Evolutionary conservation across 2,797 vertebrate species (phyloP).

Genomic region (Nannoperca obscura): DNA sequence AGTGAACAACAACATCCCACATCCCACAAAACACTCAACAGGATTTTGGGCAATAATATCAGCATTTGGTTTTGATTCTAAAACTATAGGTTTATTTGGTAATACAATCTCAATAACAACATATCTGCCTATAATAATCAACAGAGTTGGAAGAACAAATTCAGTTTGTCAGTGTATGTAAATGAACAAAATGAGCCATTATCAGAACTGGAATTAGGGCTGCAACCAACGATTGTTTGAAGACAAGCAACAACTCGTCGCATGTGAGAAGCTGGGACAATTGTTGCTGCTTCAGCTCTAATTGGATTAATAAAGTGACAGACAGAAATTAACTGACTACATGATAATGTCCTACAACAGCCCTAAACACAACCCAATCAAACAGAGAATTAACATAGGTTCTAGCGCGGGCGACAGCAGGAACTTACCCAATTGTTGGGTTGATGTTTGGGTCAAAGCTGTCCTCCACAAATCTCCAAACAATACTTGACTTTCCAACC

Average conservation of each 20-base stretch:
- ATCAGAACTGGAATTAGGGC: neutral
- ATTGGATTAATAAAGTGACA: neutral
- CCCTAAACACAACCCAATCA: neutral
- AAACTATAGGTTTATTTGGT: neutral
- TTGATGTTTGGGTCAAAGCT: slow-evolving; percentile 99
- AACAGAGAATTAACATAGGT: neutral
- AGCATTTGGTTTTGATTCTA: neutral
- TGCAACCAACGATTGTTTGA: neutral
- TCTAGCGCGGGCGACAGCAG: neutral
- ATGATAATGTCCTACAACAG: neutral
- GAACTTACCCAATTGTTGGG: slow-evolving; percentile 96
- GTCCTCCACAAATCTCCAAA: slow-evolving; percentile 97
- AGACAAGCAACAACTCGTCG: too few relatives aligned
- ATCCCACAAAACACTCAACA: neutral
- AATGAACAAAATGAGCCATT: neutral
- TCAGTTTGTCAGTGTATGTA: neutral
- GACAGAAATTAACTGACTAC: neutral
- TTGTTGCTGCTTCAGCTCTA: neutral
- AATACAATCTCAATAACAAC: neutral
- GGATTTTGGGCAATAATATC: neutral
- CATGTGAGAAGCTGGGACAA: neutral
- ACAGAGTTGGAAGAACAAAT: too few relatives aligned
- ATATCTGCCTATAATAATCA: neutral
- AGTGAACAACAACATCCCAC: neutral
- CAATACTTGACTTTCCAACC: slow-evolving; percentile 92